Evolutionary conservation across 2,797 vertebrate species (phyloP), one percentile per base, ranked within the genome.

Genomic region (Amniataba percoides): DNA sequence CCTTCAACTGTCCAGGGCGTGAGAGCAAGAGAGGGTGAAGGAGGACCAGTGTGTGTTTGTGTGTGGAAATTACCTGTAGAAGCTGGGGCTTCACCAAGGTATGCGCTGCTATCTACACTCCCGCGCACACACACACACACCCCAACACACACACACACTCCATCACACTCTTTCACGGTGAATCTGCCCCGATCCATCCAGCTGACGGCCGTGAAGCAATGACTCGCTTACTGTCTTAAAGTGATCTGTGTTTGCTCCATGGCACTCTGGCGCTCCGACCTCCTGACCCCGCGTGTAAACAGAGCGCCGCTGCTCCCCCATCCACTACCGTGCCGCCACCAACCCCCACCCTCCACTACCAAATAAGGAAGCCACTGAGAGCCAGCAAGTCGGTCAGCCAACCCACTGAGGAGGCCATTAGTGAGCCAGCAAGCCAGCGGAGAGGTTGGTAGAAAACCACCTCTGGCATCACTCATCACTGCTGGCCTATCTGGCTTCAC

Each of bases 401-500:
- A 77, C 86, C 85, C 81, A 74, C 89, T 76, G 85, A 87, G 91
- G 81, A 89, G 84, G 88, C 91, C 87, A 91, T 93, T 93, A 93
- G 87, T 66, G 84, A 88, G 86, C 76, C 89, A 90, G 87, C 83
- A 59, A 88, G 84, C 82, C 82, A 83, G 76, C 59, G 0, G 86
- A 82, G 86, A 85, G 86, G 89, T 78, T 81, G 88, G 85, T 90
- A 82, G 81, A 90, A 89, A 94, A 90, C 82, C 91, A 93, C 91
- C 92, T 91, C 94, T 93, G 90, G 90, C 90, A 91, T 89, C 90
- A 90, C 87, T 91, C 91, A 92, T 85, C 88, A 75, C 84, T 88
- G 74, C 74, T 67, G 68, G 49, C 77, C 82, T 80, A 73, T 55
- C 61, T 64, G 57, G 74, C 68, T 78, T 81, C 77, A 66, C 64